Percentiles rank a stretch among this genome's conserved stretches.
These are phyloP conservation scores for Buphagus erythrorhynchus DNA, from an alignment of 2,797 vertebrate genomes.

Conservation along the genomic window DNA sequence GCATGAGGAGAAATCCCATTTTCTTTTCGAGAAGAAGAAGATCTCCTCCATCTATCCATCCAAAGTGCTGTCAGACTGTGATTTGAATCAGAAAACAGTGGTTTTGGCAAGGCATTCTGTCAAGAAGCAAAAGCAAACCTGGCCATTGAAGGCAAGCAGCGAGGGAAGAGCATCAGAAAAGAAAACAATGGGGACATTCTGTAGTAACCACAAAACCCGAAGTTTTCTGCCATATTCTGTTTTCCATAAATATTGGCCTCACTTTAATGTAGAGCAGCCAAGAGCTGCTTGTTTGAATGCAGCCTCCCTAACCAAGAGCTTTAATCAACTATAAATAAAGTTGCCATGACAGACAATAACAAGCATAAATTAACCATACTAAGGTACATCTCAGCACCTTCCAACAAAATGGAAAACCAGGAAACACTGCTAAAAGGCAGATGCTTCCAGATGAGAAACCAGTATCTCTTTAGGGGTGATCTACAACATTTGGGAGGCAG, in stretches of 20 bases:
- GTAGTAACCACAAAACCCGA: slow-evolving; percentile 44
- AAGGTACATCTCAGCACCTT: neutral
- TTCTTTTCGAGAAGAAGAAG: neutral
- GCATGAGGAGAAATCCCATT: neutral
- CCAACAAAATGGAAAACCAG: neutral
- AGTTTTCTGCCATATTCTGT: slow-evolving; percentile 39
- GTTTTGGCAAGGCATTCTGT: slow-evolving; percentile 3
- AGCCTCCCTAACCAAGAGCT: neutral
- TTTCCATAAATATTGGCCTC: slow-evolving; percentile 51
- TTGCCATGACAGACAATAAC: neutral
- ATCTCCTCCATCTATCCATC: neutral
- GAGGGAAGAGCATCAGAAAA: neutral
- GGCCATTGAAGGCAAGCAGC: neutral
- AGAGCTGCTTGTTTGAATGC: slow-evolving; percentile 9
- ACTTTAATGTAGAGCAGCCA: neutral
- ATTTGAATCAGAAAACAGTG: slow-evolving; percentile 13
- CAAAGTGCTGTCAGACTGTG: neutral
- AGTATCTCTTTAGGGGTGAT: neutral
- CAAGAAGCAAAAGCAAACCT: slow-evolving; percentile 50
- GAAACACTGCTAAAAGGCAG: neutral
- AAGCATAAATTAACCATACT: neutral
- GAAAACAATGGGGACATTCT: slow-evolving; percentile 53
- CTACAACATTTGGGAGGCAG: neutral
- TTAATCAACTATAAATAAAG: slow-evolving; percentile 29
- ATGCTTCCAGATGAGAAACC: neutral